Evolutionary conservation across 2,113 vertebrate species (phyloP).

Genomic region (Platysternon megacephalum): DNA sequence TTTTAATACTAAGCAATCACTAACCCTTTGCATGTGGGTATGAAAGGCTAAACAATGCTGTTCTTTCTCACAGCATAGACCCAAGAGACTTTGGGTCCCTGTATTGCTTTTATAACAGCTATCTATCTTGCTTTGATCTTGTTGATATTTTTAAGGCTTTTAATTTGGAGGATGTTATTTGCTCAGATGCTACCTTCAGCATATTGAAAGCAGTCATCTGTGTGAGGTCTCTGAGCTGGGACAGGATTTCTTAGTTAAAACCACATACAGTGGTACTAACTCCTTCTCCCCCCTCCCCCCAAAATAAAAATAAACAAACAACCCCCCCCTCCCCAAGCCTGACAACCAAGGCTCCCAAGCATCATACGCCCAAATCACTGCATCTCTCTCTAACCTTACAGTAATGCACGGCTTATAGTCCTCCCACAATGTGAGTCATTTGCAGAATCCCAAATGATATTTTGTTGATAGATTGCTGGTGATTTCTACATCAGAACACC

Average conservation of each 20-base stretch:
- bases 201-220: slow-evolving; percentile 44
- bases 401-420: slow-evolving; percentile 71
- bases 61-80: slow-evolving; percentile 42
- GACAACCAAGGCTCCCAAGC: slow-evolving; percentile 37
- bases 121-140: slow-evolving; percentile 72
- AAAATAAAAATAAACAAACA: slow-evolving; percentile 68
- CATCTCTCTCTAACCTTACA: slow-evolving; percentile 60
- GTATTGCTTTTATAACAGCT: slow-evolving; percentile 72
- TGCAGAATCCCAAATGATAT: slow-evolving; percentile 76
- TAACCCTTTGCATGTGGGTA: neutral
- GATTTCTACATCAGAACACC: slow-evolving; percentile 82
- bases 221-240: neutral
- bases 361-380: slow-evolving; percentile 56
- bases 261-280: neutral
- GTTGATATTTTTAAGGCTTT: slow-evolving; percentile 73
- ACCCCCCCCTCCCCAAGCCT: neutral
- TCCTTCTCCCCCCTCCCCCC: too few relatives aligned
- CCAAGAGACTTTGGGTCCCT: slow-evolving; percentile 61
- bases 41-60: slow-evolving; percentile 34
- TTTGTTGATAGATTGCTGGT: slow-evolving; percentile 81
- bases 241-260: slow-evolving; percentile 42
- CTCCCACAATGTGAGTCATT: slow-evolving; percentile 74
- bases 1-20: slow-evolving; percentile 49
- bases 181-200: slow-evolving; percentile 58
- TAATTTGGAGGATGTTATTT: slow-evolving; percentile 68